Evolutionary conservation across 92 coral and sea anemone species (phyloP), one percentile per base, ranked within the genome.

Genomic region (Palythoa heliodiscus): DNA sequence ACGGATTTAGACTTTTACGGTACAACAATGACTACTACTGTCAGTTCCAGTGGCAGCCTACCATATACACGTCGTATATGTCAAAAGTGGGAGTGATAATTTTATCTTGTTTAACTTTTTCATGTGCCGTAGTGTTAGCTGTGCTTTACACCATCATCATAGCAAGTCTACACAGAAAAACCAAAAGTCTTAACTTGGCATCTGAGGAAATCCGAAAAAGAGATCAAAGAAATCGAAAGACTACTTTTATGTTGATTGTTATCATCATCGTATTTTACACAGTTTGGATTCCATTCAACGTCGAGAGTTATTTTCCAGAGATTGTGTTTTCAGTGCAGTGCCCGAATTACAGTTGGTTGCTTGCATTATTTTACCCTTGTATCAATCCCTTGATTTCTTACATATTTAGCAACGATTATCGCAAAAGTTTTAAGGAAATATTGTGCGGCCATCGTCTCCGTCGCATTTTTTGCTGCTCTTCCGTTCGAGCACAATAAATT

Each of bases 201-300:
- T 17, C 74, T 2, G 74, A 70, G 16, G 24, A 9, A 70, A 1
- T 35, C 17, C 8, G 19, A 12, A 70, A 9, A 37, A 70, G 74
- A 35, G 16, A 11, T 9, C 11, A 8, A 35, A 70, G 19, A 25
- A 25, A 70, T 3, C 74, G 74, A 25, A 25, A 37, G 47, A 70
- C 25, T 13, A 70, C 74, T 37, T 8, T 0, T 15, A 70, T 70
- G 74, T 70, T 70, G 13, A 0, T 70, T 11, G 7, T 7, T 35
- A 12, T 70, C 2, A 47, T 70, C 16, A 47, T 35, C 2, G 19
- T 70, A 9, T 70, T 70, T 47, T 35, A 70, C 11, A 8, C 48
- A 9, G 74, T 70, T n/a, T 70, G 74, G 74, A 11, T 70, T 35
- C 74, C 74, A 11, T 70, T 25, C 19, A 70, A 70, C 12, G 24